Conservation (phyloP, 2,797 vertebrate genomes). For the Darevskia nairensis region DNA sequence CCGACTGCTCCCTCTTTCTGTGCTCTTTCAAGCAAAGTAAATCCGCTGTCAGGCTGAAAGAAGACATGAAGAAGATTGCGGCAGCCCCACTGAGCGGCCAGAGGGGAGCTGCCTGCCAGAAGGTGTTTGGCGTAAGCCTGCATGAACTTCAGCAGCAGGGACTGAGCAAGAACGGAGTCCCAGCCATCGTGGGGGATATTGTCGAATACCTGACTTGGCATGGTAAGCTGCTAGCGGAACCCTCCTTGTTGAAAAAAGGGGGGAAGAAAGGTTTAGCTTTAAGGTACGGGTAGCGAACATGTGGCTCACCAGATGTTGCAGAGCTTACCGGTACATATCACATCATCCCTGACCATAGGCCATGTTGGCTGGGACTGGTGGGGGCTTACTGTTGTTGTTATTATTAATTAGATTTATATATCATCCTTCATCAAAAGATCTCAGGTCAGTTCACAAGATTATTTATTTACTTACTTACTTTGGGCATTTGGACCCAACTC, state of each 20-base stretch:
- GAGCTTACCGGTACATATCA: too few relatives aligned
- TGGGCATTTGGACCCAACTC: too few relatives aligned
- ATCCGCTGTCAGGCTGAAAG: slow-evolving; percentile 85
- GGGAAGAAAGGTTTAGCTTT: background rate
- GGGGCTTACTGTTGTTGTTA: too few relatives aligned
- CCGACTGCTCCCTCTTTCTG: slow-evolving; percentile 75
- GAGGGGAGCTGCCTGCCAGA: slow-evolving; percentile 59
- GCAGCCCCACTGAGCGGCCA: slow-evolving; percentile 80
- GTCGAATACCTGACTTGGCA: slow-evolving; percentile 85
- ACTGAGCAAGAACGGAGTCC: slow-evolving; percentile 83
- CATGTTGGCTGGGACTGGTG: background rate
- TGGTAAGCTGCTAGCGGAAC: slow-evolving; percentile 76
- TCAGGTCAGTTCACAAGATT: too few relatives aligned
- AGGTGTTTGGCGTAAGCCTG: slow-evolving; percentile 82
- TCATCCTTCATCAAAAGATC: too few relatives aligned
- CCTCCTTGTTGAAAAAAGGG: background rate
- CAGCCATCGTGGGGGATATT: slow-evolving; percentile 83
- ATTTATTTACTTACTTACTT: too few relatives aligned
- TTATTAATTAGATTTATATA: too few relatives aligned
- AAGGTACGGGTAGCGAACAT: background rate
- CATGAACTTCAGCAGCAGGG: slow-evolving; percentile 82
- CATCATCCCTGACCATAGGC: background rate
- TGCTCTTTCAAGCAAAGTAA: slow-evolving; percentile 88
- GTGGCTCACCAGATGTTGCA: background rate
- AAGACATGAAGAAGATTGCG: slow-evolving; percentile 92